Base-by-base conservation (phyloP, 2,113 vertebrate genomes). In the Chloebia gouldiae region DNA sequence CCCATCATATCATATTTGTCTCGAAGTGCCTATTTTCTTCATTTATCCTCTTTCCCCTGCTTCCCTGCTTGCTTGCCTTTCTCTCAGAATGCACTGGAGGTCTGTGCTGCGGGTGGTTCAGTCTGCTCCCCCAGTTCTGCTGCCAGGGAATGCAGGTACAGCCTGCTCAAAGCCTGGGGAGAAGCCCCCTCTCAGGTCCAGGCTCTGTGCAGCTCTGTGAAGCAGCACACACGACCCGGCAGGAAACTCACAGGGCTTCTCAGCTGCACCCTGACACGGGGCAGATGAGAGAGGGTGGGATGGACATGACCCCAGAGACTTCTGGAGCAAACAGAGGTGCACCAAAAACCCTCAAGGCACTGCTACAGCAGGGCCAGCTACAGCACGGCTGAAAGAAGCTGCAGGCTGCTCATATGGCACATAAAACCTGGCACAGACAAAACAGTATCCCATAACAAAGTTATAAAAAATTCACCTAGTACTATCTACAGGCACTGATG, bases 11-110 rank as follows among this genome's bases (percentile, higher is more conserved):
- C 76, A 73, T 69, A 70, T 93, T 73, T 73, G 75, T 95, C 86
- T 80, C 56, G 7, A 75, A 81, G 51, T 81, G 63, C 53, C 39
- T 92, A 40, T 78, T 81, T 86, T 87, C 51, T 92, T 87, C 85
- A 79, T 90, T 96, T 85, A 96, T 81, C n/a, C 70, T 66, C 54
- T 70, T 91, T 64, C 70, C 70, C 31, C 40, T 84, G 45, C 75
- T 84, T 53, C 79, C 20, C 50, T 94, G 87, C 57, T 80, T 5
- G 0, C 68, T 35, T 51, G 61, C 31, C n/a, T 88, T 18, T 73
- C 45, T 60, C 42, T 92, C 66, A 50, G 70, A 57, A 66, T 8
- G 13, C 35, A 30, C 35, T 12, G 39, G 30, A 93, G 30, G 15
- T 51, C 47, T 79, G 33, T 47, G 33, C 61, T 56, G 61, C 51